Evolutionary conservation across 2,797 vertebrate genomes (phyloP).

Genomic region (Selene dorsalis): DNA sequence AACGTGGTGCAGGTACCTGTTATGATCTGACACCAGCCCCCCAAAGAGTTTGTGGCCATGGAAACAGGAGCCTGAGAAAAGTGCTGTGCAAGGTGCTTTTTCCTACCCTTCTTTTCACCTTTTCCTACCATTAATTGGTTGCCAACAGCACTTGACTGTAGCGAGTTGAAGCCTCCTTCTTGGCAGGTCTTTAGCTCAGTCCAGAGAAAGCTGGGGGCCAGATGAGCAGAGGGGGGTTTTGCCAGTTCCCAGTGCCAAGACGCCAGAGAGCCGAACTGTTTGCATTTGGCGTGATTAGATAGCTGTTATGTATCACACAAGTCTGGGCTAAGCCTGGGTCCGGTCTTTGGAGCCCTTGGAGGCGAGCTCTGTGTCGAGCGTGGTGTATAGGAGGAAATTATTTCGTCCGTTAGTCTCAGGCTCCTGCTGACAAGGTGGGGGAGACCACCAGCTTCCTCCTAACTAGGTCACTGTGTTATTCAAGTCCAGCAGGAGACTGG

Average conservation of each 20-base stretch:
- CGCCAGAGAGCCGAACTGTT: conserved; percentile 64
- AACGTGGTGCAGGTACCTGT: conserved; percentile 55
- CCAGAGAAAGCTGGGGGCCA: conserved; percentile 66
- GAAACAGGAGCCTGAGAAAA: conserved; percentile 78
- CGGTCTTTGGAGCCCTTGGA: conserved; percentile 17
- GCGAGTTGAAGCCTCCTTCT: conserved; percentile 72
- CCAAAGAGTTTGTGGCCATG: conserved; percentile 63
- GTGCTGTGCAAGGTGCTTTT: conserved; percentile 70
- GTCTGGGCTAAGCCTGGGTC: conserved; percentile 31
- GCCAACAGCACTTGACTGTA: conserved; percentile 84
- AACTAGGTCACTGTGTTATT: conserved; percentile 75
- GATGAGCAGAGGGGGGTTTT: conserved; percentile 57
- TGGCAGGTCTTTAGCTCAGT: conserved; percentile 64
- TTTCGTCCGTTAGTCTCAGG: conserved; percentile 56
- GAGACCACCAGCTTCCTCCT: conserved; percentile 45
- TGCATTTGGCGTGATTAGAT: conserved; percentile 73
- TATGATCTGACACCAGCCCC: conserved; percentile 53
- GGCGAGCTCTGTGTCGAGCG: conserved; percentile 23
- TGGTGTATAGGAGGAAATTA: conserved; percentile 44
- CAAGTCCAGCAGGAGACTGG: conserved; percentile 64
- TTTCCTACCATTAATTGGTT: conserved; percentile 76
- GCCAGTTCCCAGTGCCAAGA: conserved; percentile 71
- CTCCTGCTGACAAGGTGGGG: conserved; percentile 45
- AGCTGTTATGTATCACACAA: conserved; percentile 72
- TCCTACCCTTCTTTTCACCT: conserved; percentile 49